Percentiles rank a stretch among this genome's conserved stretches.
These are phyloP conservation scores for Catharus minimus DNA, from an alignment of 2,113 vertebrate species.

Conservation along the genomic window DNA sequence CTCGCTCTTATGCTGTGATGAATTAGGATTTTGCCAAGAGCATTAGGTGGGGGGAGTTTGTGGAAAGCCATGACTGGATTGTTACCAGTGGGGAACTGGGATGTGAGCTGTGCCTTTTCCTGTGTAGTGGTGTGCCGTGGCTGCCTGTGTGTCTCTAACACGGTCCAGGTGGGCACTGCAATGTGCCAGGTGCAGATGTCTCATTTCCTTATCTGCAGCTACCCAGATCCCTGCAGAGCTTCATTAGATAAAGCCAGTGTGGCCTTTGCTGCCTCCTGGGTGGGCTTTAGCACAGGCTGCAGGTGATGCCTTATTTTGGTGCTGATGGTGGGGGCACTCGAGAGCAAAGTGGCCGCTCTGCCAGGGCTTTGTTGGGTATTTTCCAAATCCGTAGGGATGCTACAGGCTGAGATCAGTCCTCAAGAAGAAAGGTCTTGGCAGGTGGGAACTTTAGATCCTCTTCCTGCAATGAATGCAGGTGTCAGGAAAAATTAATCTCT, in stretches of 20 bases:
- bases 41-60: neutral
- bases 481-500: slow-evolving; percentile 18
- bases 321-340: neutral
- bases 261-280: neutral
- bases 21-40: neutral
- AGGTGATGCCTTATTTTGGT: neutral
- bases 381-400: neutral
- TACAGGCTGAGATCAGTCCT: neutral
- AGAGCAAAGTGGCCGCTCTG: accelerated
- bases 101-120: accelerated
- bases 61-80: neutral
- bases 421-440: neutral
- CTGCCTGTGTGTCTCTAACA: accelerated
- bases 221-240: neutral
- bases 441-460: neutral
- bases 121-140: accelerated
- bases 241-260: accelerated
- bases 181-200: neutral
- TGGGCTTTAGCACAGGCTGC: neutral
- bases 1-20: neutral
- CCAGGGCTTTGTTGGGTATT: accelerated
- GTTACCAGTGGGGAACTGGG: neutral
- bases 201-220: slow-evolving; percentile 19
- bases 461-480: neutral
- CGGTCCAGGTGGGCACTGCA: neutral